These are phyloP conservation scores for Platalea minor DNA, from an alignment of 2,797 vertebrate species.

Conservation along the genomic window DNA sequence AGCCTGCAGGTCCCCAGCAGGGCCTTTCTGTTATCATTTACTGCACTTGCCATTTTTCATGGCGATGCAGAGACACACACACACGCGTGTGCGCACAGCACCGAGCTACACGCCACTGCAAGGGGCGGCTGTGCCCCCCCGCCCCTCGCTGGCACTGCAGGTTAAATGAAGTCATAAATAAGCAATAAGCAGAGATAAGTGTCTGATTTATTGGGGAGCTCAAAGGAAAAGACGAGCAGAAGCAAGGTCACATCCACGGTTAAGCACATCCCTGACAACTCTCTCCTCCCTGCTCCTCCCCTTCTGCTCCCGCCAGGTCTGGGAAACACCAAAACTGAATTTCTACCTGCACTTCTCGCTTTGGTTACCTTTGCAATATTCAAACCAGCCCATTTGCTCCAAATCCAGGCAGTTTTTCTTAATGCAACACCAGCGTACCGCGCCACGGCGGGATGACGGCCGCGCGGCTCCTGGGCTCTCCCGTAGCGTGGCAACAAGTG, in stretches of 20 bases:
- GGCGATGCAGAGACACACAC: not conserved
- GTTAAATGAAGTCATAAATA: constrained; percentile 42
- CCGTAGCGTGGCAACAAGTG: constrained; percentile 62
- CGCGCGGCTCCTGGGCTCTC: not conserved
- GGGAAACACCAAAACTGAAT: not conserved
- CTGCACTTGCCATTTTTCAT: not conserved
- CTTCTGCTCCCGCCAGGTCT: not conserved
- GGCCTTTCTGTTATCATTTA: not conserved
- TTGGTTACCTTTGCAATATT: accelerated
- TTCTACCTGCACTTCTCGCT: accelerated
- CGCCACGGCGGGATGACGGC: not conserved
- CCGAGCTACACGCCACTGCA: not conserved
- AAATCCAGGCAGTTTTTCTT: not conserved
- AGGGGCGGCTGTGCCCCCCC: not conserved
- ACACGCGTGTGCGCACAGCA: not conserved
- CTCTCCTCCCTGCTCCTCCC: not conserved
- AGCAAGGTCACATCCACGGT: constrained; percentile 37
- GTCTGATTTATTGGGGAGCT: constrained; percentile 52
- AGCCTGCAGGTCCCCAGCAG: not conserved
- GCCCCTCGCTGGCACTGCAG: not conserved
- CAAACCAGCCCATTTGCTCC: not conserved
- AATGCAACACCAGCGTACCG: accelerated
- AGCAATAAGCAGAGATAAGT: constrained; percentile 41
- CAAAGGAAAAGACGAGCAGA: not conserved
- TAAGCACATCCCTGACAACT: not conserved